Evolutionary conservation across 2,797 vertebrate genomes (phyloP).

Genomic region (Lacerta bilineata): DNA sequence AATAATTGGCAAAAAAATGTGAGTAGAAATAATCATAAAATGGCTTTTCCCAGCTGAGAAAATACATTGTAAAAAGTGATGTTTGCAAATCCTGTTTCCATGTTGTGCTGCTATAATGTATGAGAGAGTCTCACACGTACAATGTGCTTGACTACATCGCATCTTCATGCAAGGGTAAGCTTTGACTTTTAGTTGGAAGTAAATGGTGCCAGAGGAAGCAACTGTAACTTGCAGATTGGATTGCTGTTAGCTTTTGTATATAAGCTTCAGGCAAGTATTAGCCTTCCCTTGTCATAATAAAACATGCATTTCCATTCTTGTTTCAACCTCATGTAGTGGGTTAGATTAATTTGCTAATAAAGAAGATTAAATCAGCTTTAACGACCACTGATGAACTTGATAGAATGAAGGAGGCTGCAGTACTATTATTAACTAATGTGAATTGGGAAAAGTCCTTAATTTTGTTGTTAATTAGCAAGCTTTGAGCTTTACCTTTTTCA

Average conservation of each 20-base stretch:
- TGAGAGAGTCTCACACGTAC: neutral
- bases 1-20: neutral
- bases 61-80: neutral
- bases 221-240: neutral
- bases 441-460: constrained; percentile 17
- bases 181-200: neutral
- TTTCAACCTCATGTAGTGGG: neutral
- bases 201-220: neutral
- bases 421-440: constrained; percentile 34
- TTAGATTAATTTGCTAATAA: constrained; percentile 41
- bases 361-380: constrained; percentile 32
- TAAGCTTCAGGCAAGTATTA: neutral
- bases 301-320: neutral
- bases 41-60: neutral
- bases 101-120: neutral
- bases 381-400: constrained; percentile 21
- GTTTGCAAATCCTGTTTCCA: neutral
- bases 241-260: neutral
- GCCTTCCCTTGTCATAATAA: neutral
- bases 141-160: neutral
- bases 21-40: neutral
- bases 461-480: constrained; percentile 27
- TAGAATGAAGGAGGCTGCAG: constrained; percentile 26
- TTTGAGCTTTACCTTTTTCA: neutral
- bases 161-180: neutral